Percentiles rank a stretch among this genome's conserved stretches.
Conservation (phyloP, 2,113 vertebrate species). For the Siphamia tubifer region DNA sequence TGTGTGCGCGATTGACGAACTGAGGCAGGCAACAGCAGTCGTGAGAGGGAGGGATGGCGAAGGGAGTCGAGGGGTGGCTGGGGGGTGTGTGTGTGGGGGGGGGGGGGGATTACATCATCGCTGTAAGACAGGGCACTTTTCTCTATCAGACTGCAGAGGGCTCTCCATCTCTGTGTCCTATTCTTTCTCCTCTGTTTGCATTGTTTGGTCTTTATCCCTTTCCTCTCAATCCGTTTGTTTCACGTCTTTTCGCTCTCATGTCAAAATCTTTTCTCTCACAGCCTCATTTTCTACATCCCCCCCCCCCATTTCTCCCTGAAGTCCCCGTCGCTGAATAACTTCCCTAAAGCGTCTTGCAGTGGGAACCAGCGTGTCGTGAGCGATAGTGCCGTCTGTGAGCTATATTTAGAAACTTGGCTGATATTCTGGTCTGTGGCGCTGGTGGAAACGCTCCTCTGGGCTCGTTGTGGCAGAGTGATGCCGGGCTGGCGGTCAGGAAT, state of each 20-base stretch:
- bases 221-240: not conserved
- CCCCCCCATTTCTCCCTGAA: constrained; percentile 15
- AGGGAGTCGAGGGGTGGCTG: constrained; percentile 10
- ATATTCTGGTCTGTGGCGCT: constrained; percentile 56
- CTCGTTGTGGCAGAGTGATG: constrained; percentile 31
- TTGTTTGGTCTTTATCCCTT: not conserved
- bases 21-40: constrained; percentile 55
- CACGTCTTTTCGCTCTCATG: not conserved
- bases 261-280: constrained; percentile 5
- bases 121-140: constrained; percentile 47
- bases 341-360: constrained; percentile 53
- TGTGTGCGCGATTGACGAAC: constrained; percentile 23
- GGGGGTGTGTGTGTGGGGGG: too few species aligned
- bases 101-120: constrained; percentile 70
- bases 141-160: constrained; percentile 58
- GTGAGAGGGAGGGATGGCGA: constrained; percentile 33
- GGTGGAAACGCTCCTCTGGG: constrained; percentile 42
- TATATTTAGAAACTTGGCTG: constrained; percentile 76
- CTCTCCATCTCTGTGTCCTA: constrained; percentile 12
- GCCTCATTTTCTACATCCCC: not conserved
- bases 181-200: constrained; percentile 1
- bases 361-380: constrained; percentile 49
- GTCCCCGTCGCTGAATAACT: constrained; percentile 41
- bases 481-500: constrained; percentile 22
- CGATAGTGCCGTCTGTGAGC: constrained; percentile 56